Evolutionary conservation across 1,140 invertebrate genomes (phyloP).

Genomic region (Medauroidea extradentata): DNA sequence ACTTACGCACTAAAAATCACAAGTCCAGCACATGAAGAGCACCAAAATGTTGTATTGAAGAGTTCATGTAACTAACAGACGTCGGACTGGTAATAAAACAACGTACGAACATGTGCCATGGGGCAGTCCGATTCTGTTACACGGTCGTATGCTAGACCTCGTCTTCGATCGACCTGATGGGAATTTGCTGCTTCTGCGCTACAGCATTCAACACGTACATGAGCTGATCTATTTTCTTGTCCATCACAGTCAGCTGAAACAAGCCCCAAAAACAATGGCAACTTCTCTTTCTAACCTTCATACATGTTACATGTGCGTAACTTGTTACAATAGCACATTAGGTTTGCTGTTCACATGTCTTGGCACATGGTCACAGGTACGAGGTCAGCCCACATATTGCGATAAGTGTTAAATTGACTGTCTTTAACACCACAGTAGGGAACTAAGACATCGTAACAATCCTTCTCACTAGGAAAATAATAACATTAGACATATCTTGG

Average conservation of each 20-base stretch:
- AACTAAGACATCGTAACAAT: too few relatives aligned
- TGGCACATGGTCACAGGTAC: too few relatives aligned
- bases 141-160: slow-evolving; percentile 26
- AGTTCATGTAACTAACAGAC: background rate
- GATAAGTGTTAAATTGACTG: too few relatives aligned
- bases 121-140: background rate
- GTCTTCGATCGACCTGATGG: slow-evolving; percentile 36
- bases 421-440: too few relatives aligned
- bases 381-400: too few relatives aligned
- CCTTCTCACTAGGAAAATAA: too few relatives aligned
- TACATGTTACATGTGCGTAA: too few relatives aligned
- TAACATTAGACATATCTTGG: too few relatives aligned
- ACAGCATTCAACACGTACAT: slow-evolving; percentile 59
- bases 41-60: background rate
- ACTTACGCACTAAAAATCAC: background rate
- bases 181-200: slow-evolving; percentile 54
- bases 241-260: slow-evolving; percentile 61
- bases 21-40: background rate
- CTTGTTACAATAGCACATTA: too few relatives aligned
- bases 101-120: background rate
- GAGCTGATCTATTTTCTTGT: slow-evolving; percentile 66
- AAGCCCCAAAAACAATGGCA: slow-evolving; percentile 1
- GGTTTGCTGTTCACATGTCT: too few relatives aligned
- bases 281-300: too few relatives aligned
- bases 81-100: background rate